A percentile compares a stretch with the other conserved stretches of the same genome.
Evolutionary conservation across 2,888 invertebrate genomes (phyloP).

Genomic region (Platerodrilus igneus): DNA sequence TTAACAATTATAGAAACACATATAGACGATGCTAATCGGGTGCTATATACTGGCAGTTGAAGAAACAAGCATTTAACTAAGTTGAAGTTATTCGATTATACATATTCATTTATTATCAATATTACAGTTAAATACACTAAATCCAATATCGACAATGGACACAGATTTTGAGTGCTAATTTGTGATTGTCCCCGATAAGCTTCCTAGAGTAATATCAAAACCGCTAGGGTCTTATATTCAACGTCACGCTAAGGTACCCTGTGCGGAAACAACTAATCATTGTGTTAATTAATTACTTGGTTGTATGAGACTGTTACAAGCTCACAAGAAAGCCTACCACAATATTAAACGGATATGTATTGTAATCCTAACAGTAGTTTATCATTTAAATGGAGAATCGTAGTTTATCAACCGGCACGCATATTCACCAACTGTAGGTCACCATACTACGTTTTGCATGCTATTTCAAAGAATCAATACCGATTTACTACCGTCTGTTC

Average conservation of each 20-base stretch:
- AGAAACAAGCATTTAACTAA: too few species aligned
- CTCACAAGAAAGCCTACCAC: constrained; percentile 18
- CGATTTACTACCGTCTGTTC: constrained; percentile 18
- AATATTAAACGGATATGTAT: constrained; percentile 28
- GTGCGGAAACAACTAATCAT: constrained; percentile 14
- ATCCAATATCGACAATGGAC: too few species aligned
- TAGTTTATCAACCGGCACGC: constrained; percentile 27
- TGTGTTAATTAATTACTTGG: constrained; percentile 11
- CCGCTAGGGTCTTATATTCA: not conserved
- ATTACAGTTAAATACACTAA: too few species aligned
- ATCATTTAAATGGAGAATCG: constrained; percentile 26
- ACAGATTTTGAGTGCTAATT: too few species aligned
- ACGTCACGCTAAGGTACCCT: not conserved
- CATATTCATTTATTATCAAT: too few species aligned
- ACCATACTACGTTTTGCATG: constrained; percentile 22
- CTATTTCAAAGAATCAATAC: constrained; percentile 20
- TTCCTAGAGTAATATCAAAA: too few species aligned
- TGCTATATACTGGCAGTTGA: too few species aligned
- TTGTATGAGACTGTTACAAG: constrained; percentile 11
- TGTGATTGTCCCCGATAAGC: too few species aligned
- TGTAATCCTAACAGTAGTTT: constrained; percentile 27
- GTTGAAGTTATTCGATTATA: too few species aligned
- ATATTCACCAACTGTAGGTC: constrained; percentile 22
- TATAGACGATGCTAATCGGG: too few species aligned
- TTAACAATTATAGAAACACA: too few species aligned